Percentiles rank a stretch among this genome's conserved stretches.
These are phyloP conservation scores for Poeciliopsis occidentalis DNA, from an alignment of 2,113 vertebrate genomes.

Conservation along the genomic window DNA sequence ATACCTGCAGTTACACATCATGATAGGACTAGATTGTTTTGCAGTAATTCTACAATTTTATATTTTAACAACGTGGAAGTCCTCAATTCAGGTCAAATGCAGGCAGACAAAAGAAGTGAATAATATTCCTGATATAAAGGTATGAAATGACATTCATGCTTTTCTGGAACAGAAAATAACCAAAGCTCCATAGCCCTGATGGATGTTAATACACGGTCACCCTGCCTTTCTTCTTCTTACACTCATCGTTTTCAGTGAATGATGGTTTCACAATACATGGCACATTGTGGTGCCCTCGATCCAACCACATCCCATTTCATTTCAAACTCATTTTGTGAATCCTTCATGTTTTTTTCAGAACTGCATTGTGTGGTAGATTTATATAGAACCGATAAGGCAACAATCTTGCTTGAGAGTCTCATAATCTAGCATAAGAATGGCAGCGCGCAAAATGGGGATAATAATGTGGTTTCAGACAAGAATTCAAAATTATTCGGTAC, in stretches of 20 bases:
- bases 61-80: slow-evolving; percentile 12
- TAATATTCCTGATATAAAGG: slow-evolving; percentile 34
- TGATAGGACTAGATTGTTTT: not conserved
- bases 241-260: not conserved
- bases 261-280: not conserved
- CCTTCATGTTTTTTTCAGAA: not conserved
- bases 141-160: slow-evolving; percentile 37
- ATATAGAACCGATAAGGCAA: not conserved
- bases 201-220: slow-evolving; percentile 34
- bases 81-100: slow-evolving; percentile 1
- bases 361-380: not conserved
- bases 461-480: not conserved
- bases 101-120: slow-evolving; percentile 25
- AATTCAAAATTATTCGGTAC: not conserved
- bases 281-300: not conserved
- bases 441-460: slow-evolving; percentile 1
- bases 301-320: not conserved
- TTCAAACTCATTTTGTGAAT: not conserved
- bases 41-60: not conserved
- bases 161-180: slow-evolving; percentile 42
- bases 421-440: not conserved
- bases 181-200: slow-evolving; percentile 13
- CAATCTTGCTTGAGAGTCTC: not conserved
- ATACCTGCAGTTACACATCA: not conserved
- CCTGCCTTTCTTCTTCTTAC: slow-evolving; percentile 20